These are phyloP conservation scores for Ferrisia virgata DNA, from an alignment of 2,888 invertebrate species.

Conservation along the genomic window DNA sequence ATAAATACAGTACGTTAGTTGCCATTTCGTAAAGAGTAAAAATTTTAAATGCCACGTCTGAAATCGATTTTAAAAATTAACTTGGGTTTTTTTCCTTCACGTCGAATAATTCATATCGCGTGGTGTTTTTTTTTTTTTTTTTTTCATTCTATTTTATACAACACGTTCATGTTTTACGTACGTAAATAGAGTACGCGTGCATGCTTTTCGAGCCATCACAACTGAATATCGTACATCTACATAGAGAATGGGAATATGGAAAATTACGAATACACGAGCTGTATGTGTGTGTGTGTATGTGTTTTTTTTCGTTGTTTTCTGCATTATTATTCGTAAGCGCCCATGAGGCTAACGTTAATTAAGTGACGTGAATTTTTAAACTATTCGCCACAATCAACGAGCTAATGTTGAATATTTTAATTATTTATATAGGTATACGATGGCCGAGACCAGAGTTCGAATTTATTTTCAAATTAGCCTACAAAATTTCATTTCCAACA, in stretches of 20 bases:
- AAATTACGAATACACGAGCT: neutral
- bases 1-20: neutral
- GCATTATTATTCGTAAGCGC: neutral
- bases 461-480: no score
- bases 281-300: no score
- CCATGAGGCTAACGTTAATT: neutral
- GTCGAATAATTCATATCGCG: neutral
- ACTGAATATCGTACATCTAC: neutral
- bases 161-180: no score
- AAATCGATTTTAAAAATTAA: constrained; percentile 13
- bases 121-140: neutral
- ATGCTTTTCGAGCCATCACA: neutral
- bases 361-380: neutral
- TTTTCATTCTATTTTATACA: neutral
- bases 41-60: neutral
- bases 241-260: no score
- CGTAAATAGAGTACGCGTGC: no score
- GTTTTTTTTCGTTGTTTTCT: no score
- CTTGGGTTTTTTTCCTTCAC: no score
- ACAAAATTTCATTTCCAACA: no score
- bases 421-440: no score
- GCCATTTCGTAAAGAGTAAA: neutral
- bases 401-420: neutral
- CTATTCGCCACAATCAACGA: neutral
- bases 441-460: no score